phyloP scores from a whole-genome alignment of 2,113 vertebrate species.

The Phrynosoma blainvillii region DNA sequence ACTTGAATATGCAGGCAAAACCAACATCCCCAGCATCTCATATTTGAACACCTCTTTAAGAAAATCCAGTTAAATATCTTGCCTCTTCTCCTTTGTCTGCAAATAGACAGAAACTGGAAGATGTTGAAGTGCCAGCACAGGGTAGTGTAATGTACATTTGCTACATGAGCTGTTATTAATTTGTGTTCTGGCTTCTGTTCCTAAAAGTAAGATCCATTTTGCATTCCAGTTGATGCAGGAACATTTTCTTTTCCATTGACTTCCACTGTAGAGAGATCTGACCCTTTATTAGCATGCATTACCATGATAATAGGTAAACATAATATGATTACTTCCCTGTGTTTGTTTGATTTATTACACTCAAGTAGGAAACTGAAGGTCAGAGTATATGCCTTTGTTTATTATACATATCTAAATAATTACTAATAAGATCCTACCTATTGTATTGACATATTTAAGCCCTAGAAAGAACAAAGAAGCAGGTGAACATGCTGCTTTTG shows the following conservation, averaged over 20 bases:
- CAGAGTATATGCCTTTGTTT: slow-evolving; percentile 49
- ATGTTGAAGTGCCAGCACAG: no score
- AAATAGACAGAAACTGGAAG: background rate
- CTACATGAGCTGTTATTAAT: background rate
- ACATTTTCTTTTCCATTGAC: background rate
- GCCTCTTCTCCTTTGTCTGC: background rate
- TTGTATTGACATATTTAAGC: slow-evolving; percentile 20
- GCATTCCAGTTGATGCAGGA: background rate
- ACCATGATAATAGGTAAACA: slow-evolving; percentile 29
- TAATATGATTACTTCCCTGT: slow-evolving; percentile 36
- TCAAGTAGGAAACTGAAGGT: slow-evolving; percentile 52
- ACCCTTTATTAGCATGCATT: slow-evolving; percentile 43
- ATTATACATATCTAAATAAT: slow-evolving; percentile 45
- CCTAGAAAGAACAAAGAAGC: slow-evolving; percentile 16
- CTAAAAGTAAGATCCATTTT: background rate
- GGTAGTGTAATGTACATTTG: background rate
- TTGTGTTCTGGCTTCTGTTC: background rate
- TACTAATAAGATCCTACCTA: slow-evolving; percentile 40
- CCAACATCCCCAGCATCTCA: background rate
- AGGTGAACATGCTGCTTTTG: slow-evolving; percentile 26
- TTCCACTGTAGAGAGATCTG: slow-evolving; percentile 28
- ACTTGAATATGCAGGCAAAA: background rate
- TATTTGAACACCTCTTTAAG: background rate
- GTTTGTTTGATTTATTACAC: slow-evolving; percentile 38
- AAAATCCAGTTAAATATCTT: background rate